Conservation (phyloP, 2,113 vertebrate genomes). For the Anhinga rufa region DNA sequence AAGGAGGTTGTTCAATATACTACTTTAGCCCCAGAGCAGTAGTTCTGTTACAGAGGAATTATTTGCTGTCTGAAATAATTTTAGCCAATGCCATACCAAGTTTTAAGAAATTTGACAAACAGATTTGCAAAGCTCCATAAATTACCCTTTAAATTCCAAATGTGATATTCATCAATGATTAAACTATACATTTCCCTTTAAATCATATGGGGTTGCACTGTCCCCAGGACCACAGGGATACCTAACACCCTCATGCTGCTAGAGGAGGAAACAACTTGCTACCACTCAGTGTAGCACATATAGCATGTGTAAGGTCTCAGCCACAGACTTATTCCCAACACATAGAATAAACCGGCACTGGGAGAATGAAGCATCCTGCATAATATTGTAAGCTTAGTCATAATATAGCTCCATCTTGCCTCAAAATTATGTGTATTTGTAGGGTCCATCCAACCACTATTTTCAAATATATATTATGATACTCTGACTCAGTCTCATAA, state of each 20-base stretch:
- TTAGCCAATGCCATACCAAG: background rate
- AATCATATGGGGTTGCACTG: background rate
- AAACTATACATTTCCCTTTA: background rate
- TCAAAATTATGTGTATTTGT: background rate
- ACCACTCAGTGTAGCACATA: background rate
- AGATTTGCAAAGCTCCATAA: background rate
- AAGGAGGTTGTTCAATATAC: background rate
- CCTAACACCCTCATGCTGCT: background rate
- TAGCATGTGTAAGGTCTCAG: background rate
- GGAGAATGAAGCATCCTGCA: no score
- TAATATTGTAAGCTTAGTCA: background rate
- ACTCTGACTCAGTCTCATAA: background rate
- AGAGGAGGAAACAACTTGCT: background rate
- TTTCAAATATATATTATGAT: background rate
- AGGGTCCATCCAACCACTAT: background rate
- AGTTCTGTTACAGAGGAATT: background rate
- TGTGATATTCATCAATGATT: background rate
- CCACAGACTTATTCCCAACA: background rate
- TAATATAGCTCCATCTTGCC: background rate
- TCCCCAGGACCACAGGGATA: background rate
- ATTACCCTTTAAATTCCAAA: background rate
- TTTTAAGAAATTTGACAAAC: background rate
- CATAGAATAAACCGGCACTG: background rate
- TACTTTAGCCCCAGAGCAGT: background rate
- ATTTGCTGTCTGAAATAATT: background rate